A percentile compares a stretch with the other conserved stretches of the same genome.
Conservation (phyloP, 2,797 vertebrate genomes). For the Xiphophorus birchmanni region DNA sequence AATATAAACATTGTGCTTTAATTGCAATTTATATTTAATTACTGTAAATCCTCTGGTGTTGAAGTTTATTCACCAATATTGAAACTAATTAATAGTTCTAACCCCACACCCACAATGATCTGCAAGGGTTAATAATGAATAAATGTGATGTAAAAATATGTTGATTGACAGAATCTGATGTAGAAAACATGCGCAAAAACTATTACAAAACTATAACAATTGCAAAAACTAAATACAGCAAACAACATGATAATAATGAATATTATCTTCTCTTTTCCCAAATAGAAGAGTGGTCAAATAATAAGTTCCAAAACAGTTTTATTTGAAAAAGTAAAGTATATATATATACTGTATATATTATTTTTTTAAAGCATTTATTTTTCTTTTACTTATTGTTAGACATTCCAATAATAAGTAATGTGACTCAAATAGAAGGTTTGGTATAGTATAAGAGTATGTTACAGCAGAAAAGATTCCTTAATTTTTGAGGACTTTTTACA, state of each 20-base stretch:
- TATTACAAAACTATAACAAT: background rate
- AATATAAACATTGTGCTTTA: slow-evolving; percentile 27
- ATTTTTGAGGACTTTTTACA: background rate
- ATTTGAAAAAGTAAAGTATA: no score
- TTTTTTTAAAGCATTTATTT: background rate
- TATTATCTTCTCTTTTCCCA: background rate
- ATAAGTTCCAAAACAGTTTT: background rate
- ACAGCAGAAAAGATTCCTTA: background rate
- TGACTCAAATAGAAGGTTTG: background rate
- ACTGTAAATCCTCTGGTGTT: slow-evolving; percentile 13
- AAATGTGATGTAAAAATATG: background rate
- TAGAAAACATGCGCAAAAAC: background rate
- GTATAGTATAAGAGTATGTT: background rate
- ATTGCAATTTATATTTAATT: slow-evolving; percentile 22
- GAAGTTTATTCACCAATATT: background rate
- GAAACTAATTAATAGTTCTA: background rate
- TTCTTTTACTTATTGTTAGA: background rate
- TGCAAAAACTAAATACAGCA: background rate
- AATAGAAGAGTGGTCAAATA: background rate
- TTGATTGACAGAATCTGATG: background rate
- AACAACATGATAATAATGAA: background rate
- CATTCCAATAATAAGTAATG: background rate
- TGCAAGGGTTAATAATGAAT: background rate
- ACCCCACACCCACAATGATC: background rate
- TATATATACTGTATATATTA: no score